Conservation (phyloP, 2,888 invertebrate genomes). For the Caenorhabditis sp. region DNA sequence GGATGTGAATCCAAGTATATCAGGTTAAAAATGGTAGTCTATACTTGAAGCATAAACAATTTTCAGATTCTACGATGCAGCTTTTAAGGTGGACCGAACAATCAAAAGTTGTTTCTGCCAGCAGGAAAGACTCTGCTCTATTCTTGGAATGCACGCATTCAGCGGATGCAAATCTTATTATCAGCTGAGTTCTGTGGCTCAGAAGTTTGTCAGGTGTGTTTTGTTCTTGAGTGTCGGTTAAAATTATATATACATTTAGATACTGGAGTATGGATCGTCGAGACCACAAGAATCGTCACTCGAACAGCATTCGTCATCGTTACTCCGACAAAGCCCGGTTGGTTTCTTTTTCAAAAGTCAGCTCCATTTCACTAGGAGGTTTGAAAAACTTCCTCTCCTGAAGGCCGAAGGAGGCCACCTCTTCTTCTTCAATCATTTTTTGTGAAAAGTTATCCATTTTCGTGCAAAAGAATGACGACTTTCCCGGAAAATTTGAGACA, state of each 20-base stretch:
- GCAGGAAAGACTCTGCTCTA: slow-evolving; percentile 69
- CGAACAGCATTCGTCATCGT: slow-evolving; percentile 49
- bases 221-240: too few relatives aligned
- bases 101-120: slow-evolving; percentile 67
- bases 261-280: slow-evolving; percentile 68
- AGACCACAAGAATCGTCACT: slow-evolving; percentile 65
- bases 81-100: slow-evolving; percentile 63
- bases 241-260: slow-evolving; percentile 14
- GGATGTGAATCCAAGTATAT: slow-evolving; percentile 69
- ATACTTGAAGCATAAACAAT: too few relatives aligned
- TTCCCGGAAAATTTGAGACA: too few relatives aligned
- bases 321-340: slow-evolving; percentile 57
- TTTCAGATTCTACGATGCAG: slow-evolving; percentile 67
- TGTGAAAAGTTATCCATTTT: too few relatives aligned
- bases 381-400: too few relatives aligned
- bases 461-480: too few relatives aligned
- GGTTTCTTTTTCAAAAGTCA: too few relatives aligned
- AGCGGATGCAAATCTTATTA: slow-evolving; percentile 71
- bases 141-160: slow-evolving; percentile 70
- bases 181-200: slow-evolving; percentile 65
- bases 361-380: too few relatives aligned
- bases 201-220: slow-evolving; percentile 63
- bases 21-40: slow-evolving; percentile 31
- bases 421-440: too few relatives aligned
- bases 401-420: too few relatives aligned